Percentiles rank a stretch among this genome's conserved stretches.
phyloP scores from a whole-genome alignment of 2,113 vertebrate genomes.

The Antechinus stuartii region DNA sequence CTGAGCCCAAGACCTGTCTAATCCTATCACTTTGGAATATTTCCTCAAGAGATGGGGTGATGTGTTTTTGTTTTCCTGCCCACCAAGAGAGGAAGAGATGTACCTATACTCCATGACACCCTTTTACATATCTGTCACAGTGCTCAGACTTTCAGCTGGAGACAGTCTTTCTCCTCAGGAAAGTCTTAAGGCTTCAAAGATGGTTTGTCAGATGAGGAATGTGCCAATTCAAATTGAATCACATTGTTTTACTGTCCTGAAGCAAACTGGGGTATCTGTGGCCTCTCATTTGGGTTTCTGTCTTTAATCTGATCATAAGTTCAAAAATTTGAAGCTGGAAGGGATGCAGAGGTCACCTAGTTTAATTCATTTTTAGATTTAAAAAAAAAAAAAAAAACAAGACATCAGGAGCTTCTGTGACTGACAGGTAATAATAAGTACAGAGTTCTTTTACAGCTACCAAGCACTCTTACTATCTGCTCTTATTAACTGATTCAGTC shows the following conservation, averaged over 20 bases:
- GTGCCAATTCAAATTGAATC: neutral
- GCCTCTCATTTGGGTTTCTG: neutral
- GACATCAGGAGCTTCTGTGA: neutral
- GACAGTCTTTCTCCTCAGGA: neutral
- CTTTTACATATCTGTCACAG: neutral
- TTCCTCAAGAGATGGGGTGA: neutral
- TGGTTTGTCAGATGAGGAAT: neutral
- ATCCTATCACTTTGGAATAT: neutral
- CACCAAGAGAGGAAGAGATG: neutral
- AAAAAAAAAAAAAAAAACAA: neutral
- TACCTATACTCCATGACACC: neutral
- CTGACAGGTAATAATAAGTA: neutral
- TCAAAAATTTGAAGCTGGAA: neutral
- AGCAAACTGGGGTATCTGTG: neutral
- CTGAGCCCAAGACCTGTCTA: neutral
- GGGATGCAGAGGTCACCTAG: neutral
- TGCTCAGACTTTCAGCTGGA: neutral
- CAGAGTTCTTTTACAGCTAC: neutral
- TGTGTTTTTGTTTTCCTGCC: neutral
- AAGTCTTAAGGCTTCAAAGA: neutral
- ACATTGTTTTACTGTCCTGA: neutral
- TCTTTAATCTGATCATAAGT: neutral
- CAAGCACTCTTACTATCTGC: neutral
- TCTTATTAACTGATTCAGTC: neutral
- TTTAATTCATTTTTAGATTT: neutral